Evolutionary conservation across 2,797 vertebrate species (phyloP), one percentile per base, ranked within the genome.

Genomic region (Ambastaia sidthimunki): DNA sequence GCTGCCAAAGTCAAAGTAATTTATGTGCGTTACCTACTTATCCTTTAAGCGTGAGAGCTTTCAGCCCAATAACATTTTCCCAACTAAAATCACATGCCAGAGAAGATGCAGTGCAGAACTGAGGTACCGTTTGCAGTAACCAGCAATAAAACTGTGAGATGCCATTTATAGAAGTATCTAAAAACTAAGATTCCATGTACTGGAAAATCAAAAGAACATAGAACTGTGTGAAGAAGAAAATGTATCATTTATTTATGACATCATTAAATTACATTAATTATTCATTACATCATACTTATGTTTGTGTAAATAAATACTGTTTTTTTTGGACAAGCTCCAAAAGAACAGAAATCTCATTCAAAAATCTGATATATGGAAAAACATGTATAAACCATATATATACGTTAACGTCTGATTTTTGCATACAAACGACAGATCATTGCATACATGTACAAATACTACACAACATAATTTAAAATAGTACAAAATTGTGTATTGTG

Each of bases 21-120:
- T 54, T 79, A 65, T 79, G 66, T 71, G 74, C 54, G 48, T 63
- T 80, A 68, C 57, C 70, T 55, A 80, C 69, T 83, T 80, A 80
- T 83, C 71, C 69, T 83, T 44, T 57, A 77, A 73, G 73, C 60
- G 52, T 67, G 19, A 44, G 52, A 77, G 82, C 73, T 73, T 72
- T 73, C 73, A 73, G 52, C 57, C 62, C 57, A 73, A 57, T 71
- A 83, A 71, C 66, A 71, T 71, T 71, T 79, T 2, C 54, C 15
- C 10, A 15, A 50, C 62, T 63, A 54, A 76, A 68, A 82, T 76
- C 47, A 62, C 52, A 68, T 12, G 3, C 52, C 68, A 62, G 44
- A 18, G 28, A 59, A 44, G 44, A 67, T 75, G 59, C 28, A 47
- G 81, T 52, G 18, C 11, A 47, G 15, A 31, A 5, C 7, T 54